These are phyloP conservation scores for Aplysina aerophoba DNA, from an alignment of 37 sponge, comb jelly and placozoan genomes.

Conservation along the genomic window DNA sequence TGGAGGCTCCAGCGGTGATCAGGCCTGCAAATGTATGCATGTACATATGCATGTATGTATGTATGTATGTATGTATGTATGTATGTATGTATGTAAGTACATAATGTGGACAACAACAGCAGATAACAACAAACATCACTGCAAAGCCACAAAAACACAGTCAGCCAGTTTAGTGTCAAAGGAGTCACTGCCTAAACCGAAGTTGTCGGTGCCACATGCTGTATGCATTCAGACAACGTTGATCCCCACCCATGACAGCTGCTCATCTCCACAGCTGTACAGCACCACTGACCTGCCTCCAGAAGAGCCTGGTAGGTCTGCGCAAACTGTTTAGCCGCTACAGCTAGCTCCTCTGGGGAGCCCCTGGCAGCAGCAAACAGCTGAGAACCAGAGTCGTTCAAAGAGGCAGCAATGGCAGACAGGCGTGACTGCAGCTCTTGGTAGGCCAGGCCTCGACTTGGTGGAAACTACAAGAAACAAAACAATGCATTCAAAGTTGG, in stretches of 20 bases:
- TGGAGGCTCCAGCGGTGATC: constrained; percentile 86
- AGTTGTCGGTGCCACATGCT: too few relatives aligned
- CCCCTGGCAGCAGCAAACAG: constrained; percentile 85
- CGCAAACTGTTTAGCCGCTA: constrained; percentile 76
- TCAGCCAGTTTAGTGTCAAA: too few relatives aligned
- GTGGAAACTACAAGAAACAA: constrained; percentile 59
- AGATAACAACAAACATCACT: too few relatives aligned
- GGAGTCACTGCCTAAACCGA: too few relatives aligned
- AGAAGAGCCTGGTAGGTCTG: constrained; percentile 75
- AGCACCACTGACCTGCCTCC: constrained; percentile 17
- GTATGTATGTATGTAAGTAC: neutral
- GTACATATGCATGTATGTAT: too few relatives aligned
- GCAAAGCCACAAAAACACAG: neutral
- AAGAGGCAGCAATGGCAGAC: constrained; percentile 81
- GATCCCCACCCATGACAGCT: too few relatives aligned
- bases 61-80: neutral
- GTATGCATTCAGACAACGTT: too few relatives aligned
- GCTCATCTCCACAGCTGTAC: too few relatives aligned
- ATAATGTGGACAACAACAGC: neutral
- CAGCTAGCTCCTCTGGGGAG: constrained; percentile 87
- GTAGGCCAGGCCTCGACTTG: constrained; percentile 60
- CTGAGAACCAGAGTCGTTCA: constrained; percentile 84
- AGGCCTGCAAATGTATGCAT: constrained; percentile 60
- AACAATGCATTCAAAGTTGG: neutral
- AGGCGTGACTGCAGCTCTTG: constrained; percentile 86